A percentile compares a stretch with the other conserved stretches of the same genome.
Conservation (phyloP, 64 coral and sea anemone genomes). For the Actinia equina region DNA sequence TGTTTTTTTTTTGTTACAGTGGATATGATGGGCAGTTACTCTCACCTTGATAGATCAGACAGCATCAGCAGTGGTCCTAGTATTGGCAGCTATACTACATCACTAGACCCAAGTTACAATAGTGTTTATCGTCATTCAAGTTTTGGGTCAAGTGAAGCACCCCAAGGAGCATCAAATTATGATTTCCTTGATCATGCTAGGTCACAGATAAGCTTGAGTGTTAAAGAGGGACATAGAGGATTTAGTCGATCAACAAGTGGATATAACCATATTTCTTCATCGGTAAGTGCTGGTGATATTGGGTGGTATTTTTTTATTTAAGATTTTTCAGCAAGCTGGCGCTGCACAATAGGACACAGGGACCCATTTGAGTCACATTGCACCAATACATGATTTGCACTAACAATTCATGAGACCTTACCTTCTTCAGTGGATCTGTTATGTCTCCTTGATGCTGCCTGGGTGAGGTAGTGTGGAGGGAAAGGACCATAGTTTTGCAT, state of each 20-base stretch:
- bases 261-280: constrained; percentile 41
- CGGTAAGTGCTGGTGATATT: constrained; percentile 20
- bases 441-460: too few relatives aligned
- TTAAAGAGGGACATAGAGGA: constrained; percentile 52
- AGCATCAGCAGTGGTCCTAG: constrained; percentile 79
- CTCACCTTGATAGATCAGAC: constrained; percentile 67
- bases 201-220: constrained; percentile 42
- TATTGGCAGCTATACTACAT: constrained; percentile 49
- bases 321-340: too few relatives aligned
- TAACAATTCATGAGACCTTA: too few relatives aligned
- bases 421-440: too few relatives aligned
- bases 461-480: too few relatives aligned
- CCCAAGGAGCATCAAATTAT: constrained; percentile 37
- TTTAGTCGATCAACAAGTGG: constrained; percentile 5
- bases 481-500: too few relatives aligned
- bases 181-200: constrained; percentile 59
- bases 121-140: constrained; percentile 70
- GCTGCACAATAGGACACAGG: too few relatives aligned
- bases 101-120: constrained; percentile 52
- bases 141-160: constrained; percentile 45
- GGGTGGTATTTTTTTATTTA: too few relatives aligned
- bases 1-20: background rate
- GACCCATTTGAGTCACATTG: too few relatives aligned
- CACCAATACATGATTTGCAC: too few relatives aligned
- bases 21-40: constrained; percentile 26